Evolutionary conservation across 2,888 invertebrate genomes (phyloP).

Genomic region (Thelaira solivaga): DNA sequence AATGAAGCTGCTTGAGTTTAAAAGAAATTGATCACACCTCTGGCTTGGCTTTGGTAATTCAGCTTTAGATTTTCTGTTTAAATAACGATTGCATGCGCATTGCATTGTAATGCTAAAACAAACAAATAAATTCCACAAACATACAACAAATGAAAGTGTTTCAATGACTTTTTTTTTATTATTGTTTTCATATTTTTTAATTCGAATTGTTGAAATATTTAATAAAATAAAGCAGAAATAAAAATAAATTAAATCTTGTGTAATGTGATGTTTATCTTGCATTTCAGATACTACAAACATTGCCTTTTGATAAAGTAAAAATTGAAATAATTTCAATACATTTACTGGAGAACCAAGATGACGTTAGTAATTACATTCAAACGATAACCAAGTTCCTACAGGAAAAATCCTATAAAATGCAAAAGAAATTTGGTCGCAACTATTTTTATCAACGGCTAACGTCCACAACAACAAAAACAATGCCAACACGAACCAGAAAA

Average conservation of each 20-base stretch:
- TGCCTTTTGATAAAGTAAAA: slow-evolving; percentile 76
- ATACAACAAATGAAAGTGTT: slow-evolving; percentile 48
- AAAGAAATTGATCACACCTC: no score
- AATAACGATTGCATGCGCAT: background rate
- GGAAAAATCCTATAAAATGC: slow-evolving; percentile 76
- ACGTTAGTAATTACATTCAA: slow-evolving; percentile 72
- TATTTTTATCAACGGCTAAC: slow-evolving; percentile 75
- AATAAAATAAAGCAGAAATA: background rate
- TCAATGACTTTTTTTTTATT: slow-evolving; percentile 26
- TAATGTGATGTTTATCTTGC: background rate
- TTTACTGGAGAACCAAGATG: slow-evolving; percentile 74
- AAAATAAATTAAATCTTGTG: no score
- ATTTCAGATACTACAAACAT: slow-evolving; percentile 75
- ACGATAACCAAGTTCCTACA: slow-evolving; percentile 76
- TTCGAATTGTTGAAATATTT: slow-evolving; percentile 4
- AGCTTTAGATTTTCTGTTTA: background rate
- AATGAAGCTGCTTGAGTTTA: no score
- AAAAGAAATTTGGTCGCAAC: slow-evolving; percentile 75
- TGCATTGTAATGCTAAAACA: background rate
- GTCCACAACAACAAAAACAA: slow-evolving; percentile 67
- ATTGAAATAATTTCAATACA: slow-evolving; percentile 77
- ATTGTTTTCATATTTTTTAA: background rate
- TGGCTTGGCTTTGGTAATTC: no score
- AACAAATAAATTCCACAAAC: background rate
- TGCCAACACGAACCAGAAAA: slow-evolving; percentile 74